These are phyloP conservation scores for Chrysocyon brachyurus DNA, from an alignment of 2,797 vertebrate species.

Conservation along the genomic window DNA sequence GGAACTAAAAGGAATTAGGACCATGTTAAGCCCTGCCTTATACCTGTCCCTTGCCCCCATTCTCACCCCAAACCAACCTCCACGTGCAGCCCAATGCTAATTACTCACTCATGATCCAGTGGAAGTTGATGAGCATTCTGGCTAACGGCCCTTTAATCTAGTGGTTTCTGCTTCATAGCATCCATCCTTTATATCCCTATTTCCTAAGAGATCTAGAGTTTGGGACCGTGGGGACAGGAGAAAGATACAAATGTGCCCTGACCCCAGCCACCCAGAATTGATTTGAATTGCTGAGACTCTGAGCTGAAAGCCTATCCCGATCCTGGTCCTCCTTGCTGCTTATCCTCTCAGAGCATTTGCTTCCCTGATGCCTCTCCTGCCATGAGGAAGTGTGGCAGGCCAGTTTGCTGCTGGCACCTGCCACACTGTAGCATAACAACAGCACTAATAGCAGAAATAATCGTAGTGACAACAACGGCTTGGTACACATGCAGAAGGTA, in stretches of 20 bases:
- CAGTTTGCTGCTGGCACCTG: constrained; percentile 75
- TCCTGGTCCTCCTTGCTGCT: constrained; percentile 53
- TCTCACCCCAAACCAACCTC: constrained; percentile 30
- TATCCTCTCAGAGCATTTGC: constrained; percentile 59
- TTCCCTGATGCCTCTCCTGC: constrained; percentile 56
- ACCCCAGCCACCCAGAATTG: background rate
- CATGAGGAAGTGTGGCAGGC: constrained; percentile 62
- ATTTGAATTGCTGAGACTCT: background rate
- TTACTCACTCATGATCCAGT: background rate
- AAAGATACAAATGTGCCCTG: background rate
- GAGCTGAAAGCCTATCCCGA: constrained; percentile 49
- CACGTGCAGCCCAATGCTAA: background rate
- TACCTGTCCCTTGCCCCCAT: background rate
- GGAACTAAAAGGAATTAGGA: constrained; percentile 7
- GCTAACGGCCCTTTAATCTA: background rate
- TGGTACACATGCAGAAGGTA: constrained; percentile 66
- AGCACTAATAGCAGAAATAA: constrained; percentile 78
- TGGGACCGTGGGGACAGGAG: background rate
- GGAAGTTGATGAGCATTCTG: background rate
- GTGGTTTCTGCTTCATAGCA: background rate
- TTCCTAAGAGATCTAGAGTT: background rate
- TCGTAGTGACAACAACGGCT: constrained; percentile 65
- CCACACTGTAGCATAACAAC: constrained; percentile 67
- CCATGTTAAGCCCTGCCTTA: background rate
- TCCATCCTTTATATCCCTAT: background rate